phyloP scores from a whole-genome alignment of 2,888 invertebrate genomes.

The Colletes collaris region DNA sequence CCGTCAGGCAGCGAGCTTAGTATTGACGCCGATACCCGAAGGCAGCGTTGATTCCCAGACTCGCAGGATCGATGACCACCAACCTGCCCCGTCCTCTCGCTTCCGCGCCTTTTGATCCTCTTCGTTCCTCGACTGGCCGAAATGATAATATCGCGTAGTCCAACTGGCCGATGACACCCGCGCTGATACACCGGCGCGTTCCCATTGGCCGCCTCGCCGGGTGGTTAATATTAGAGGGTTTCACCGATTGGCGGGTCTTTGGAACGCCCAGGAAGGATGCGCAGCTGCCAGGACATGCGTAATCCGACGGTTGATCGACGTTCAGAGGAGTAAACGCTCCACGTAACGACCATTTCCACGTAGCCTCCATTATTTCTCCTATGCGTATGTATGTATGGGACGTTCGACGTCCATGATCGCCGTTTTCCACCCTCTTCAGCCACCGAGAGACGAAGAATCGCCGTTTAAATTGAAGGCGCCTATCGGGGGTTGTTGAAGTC shows the following conservation, averaged over 20 bases:
- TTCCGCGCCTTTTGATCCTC: neutral
- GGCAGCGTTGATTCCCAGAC: constrained; percentile 66
- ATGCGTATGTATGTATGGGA: neutral
- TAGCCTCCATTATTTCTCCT: constrained; percentile 41
- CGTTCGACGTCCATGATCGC: constrained; percentile 21
- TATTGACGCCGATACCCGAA: constrained; percentile 54
- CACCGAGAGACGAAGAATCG: neutral
- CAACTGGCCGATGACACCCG: constrained; percentile 80
- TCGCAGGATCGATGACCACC: constrained; percentile 74
- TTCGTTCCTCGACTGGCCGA: constrained; percentile 10
- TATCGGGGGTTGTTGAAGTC: no score
- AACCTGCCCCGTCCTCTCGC: constrained; percentile 4
- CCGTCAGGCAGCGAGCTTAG: constrained; percentile 60
- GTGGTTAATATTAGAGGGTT: constrained; percentile 72
- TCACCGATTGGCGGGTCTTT: constrained; percentile 75
- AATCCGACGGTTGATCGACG: constrained; percentile 74
- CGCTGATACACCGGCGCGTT: constrained; percentile 70
- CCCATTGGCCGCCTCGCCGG: constrained; percentile 74
- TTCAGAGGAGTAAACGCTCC: constrained; percentile 49
- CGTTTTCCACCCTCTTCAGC: neutral
- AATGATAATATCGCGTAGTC: constrained; percentile 77
- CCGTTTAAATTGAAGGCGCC: neutral
- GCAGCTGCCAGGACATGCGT: constrained; percentile 81
- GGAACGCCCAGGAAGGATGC: constrained; percentile 83
- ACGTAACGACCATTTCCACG: constrained; percentile 64